phyloP scores from a whole-genome alignment of 2,888 invertebrate genomes.

The Tortricodes alternella region DNA sequence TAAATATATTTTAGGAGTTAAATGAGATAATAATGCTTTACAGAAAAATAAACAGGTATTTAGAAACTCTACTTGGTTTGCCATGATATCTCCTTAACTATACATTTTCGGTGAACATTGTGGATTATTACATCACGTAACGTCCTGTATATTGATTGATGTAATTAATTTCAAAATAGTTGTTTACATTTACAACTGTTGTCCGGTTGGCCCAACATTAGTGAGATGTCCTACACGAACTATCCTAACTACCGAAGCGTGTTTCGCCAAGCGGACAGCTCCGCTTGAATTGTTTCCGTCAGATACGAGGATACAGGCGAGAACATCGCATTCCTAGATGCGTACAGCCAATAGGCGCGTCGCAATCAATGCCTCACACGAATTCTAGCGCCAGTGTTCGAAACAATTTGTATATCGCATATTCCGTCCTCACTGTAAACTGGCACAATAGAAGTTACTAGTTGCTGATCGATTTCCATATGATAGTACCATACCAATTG shows the following conservation, averaged over 20 bases:
- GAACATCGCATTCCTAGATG: slow-evolving; percentile 24
- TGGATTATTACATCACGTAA: too few relatives aligned
- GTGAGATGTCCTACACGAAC: slow-evolving; percentile 9
- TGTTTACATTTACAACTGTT: too few relatives aligned
- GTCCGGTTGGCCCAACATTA: too few relatives aligned
- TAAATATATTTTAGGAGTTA: too few relatives aligned
- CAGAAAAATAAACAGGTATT: too few relatives aligned
- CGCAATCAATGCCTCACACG: slow-evolving; percentile 25
- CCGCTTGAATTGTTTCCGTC: slow-evolving; percentile 23
- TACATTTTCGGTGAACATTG: too few relatives aligned
- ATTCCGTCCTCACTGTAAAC: slow-evolving; percentile 4
- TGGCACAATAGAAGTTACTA: not conserved
- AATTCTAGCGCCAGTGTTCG: slow-evolving; percentile 14
- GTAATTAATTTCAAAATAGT: too few relatives aligned
- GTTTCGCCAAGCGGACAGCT: slow-evolving; percentile 16
- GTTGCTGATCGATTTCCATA: slow-evolving; percentile 1
- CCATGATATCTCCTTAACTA: too few relatives aligned
- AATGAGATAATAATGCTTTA: too few relatives aligned
- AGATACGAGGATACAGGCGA: slow-evolving; percentile 7
- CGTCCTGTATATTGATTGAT: too few relatives aligned
- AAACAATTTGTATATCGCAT: slow-evolving; percentile 25
- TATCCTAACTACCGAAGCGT: slow-evolving; percentile 13
- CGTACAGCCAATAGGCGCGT: slow-evolving; percentile 7
- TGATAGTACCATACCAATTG: not conserved
- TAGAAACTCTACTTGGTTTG: too few relatives aligned